Base-by-base conservation (phyloP, 2,797 vertebrate genomes). In the Uromys caudimaculatus region DNA sequence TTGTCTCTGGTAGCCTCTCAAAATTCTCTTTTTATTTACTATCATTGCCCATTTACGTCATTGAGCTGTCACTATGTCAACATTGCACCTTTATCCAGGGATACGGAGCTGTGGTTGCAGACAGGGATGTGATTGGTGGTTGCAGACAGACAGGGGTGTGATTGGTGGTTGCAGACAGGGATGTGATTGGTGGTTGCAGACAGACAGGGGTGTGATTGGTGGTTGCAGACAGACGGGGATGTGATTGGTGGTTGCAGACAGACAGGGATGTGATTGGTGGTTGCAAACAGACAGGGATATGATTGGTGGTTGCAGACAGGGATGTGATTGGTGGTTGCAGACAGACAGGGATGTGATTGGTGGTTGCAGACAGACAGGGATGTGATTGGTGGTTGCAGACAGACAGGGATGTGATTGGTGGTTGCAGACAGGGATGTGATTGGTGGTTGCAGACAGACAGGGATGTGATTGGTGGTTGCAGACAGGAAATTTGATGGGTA, bases 41-140 rank as follows among this genome's bases (percentile, higher is more conserved):
- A 90, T 88, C 90, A 95, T 82, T 96, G 67, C 81, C 77, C 32
- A 78, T 64, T 93, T 71, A 86, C 92, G 60, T 79, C 50, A 96
- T 78, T 47, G 24, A 95, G 71, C 50, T 60, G 35, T 69, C 82
- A 90, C 91, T 58, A 52, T 81, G 90, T 93, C 79, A 78, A 76
- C 64, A 58, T 78, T 83, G 81, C 5, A 87, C 23, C 85, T 96
- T 97, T 94, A 94, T 60, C 76, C 44, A 27, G 62, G 64, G 89
- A 54, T 96, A 64, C 62, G 32, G 67, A 27, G 64, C 35, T 67
- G 32, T 67, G 64, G 17, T 67, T 67, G 35, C 35, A 69, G 16
- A n/a, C 27, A 67, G 60, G 60, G 56, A 29, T 62, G 24, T 62
- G 58, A 62, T 62, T 24, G 60, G 24, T 62, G 23, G 23, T 24